These are phyloP conservation scores for Danio aesculapii DNA, from an alignment of 2,797 vertebrate species.

Conservation along the genomic window DNA sequence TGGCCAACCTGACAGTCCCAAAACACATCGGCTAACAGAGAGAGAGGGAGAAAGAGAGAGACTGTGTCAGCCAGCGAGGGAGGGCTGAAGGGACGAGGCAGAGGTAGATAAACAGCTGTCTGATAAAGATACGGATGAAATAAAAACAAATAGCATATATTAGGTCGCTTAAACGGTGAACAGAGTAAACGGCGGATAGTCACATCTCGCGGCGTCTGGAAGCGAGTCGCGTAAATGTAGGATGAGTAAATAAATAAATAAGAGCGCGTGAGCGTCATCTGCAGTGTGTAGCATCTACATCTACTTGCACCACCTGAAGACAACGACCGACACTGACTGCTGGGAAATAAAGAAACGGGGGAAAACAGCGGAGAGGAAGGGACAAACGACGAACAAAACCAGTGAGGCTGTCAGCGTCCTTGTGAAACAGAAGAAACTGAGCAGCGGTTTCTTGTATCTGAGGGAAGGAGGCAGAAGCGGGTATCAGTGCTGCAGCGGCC, in stretches of 20 bases:
- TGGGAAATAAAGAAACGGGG: constrained; percentile 65
- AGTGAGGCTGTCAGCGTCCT: constrained; percentile 47
- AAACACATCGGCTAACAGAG: constrained; percentile 54
- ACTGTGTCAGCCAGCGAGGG: constrained; percentile 51
- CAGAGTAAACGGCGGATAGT: not conserved
- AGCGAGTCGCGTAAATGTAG: constrained; percentile 43
- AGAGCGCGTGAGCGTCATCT: constrained; percentile 76
- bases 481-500: constrained; percentile 68
- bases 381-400: constrained; percentile 54
- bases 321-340: constrained; percentile 51
- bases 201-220: constrained; percentile 31
- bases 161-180: not conserved
- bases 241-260: constrained; percentile 75
- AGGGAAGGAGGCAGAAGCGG: constrained; percentile 51
- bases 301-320: constrained; percentile 77
- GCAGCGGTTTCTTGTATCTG: constrained; percentile 32
- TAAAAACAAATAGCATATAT: not conserved
- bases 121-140: constrained; percentile 21
- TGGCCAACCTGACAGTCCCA: constrained; percentile 57
- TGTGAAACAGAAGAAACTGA: constrained; percentile 26
- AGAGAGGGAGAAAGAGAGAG: not conserved
- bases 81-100: constrained; percentile 43
- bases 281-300: constrained; percentile 78
- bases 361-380: constrained; percentile 60
- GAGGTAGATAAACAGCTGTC: constrained; percentile 40